These are phyloP conservation scores for Scaptomyza flava DNA, from an alignment of 2,888 invertebrate species.

Conservation along the genomic window DNA sequence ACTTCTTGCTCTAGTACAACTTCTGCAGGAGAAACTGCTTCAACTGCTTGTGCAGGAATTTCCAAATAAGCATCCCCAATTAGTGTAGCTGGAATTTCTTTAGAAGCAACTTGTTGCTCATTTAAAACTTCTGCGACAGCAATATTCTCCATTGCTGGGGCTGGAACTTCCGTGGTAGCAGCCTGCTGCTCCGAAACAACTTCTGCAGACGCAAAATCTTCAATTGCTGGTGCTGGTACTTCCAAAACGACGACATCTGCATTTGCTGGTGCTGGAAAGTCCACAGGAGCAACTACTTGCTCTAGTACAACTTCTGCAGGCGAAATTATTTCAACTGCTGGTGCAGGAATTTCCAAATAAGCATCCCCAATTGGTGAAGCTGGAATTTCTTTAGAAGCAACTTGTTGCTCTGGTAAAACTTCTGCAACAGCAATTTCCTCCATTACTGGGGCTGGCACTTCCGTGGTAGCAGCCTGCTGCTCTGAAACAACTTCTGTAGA, in stretches of 20 bases:
- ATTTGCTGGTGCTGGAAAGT: neutral
- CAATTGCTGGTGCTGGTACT: too few species aligned
- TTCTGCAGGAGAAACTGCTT: neutral
- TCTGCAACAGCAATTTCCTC: neutral
- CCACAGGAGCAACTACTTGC: neutral
- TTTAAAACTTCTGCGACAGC: too few species aligned
- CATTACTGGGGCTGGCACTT: neutral
- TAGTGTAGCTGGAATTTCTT: too few species aligned
- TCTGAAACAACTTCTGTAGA: neutral
- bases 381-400: neutral
- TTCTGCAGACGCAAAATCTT: too few species aligned
- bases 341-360: too few species aligned
- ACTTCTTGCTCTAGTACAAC: neutral
- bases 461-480: neutral
- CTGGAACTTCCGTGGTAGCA: too few species aligned
- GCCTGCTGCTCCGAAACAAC: too few species aligned
- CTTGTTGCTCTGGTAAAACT: too few species aligned
- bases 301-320: neutral
- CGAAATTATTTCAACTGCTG: neutral
- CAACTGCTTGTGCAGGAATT: too few species aligned
- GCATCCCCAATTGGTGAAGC: neutral
- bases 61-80: too few species aligned
- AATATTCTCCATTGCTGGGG: too few species aligned
- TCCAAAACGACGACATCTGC: too few species aligned
- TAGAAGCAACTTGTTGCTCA: neutral